Conservation (phyloP, 2,888 invertebrate species). For the Lasioglossum malachurum region DNA sequence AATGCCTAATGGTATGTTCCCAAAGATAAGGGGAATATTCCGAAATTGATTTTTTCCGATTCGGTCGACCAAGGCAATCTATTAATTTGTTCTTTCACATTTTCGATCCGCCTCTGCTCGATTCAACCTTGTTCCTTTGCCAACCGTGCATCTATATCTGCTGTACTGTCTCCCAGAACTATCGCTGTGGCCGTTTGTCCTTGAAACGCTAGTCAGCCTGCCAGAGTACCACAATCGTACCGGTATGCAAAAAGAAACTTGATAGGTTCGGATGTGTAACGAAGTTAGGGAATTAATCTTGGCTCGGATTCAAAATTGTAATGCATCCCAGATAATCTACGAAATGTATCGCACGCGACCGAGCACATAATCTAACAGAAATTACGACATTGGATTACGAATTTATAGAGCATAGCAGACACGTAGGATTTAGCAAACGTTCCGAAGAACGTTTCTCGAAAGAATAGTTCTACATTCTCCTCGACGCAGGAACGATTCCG, state of each 20-base stretch:
- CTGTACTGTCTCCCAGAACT: not conserved
- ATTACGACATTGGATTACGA: not conserved
- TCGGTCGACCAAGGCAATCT: not conserved
- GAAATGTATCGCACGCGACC: not conserved
- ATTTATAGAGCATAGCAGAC: not conserved
- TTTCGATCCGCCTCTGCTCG: not conserved
- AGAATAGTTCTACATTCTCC: not conserved
- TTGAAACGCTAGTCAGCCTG: conserved; percentile 16
- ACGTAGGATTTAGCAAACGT: not conserved
- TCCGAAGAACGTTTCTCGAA: too few relatives aligned
- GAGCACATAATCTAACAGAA: not conserved
- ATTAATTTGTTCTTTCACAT: not conserved
- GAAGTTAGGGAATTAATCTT: not conserved
- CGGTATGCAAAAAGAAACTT: not conserved
- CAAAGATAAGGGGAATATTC: not conserved
- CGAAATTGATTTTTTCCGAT: not conserved
- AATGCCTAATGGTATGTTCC: not conserved
- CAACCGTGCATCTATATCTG: conserved; percentile 7
- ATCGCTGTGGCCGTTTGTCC: conserved; percentile 6
- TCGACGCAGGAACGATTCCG: not conserved
- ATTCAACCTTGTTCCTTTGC: conserved; percentile 19
- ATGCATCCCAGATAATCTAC: not conserved
- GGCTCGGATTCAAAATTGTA: not conserved
- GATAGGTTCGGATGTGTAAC: not conserved
- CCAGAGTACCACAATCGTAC: conserved; percentile 6